phyloP scores from a whole-genome alignment of 2,888 invertebrate genomes.

The Auanema freiburgensis region DNA sequence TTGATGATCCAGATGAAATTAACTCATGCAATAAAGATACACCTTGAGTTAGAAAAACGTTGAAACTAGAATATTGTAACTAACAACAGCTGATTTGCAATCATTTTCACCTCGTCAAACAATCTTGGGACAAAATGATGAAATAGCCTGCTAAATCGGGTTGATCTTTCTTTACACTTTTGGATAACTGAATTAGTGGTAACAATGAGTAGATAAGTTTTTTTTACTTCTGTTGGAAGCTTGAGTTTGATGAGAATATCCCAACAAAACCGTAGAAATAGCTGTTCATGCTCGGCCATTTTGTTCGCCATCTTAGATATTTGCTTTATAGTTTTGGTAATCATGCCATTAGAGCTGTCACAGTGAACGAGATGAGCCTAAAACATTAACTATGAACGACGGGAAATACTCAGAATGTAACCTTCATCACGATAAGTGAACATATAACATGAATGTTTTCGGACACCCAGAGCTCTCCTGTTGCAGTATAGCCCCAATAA shows the following conservation, averaged over 20 bases:
- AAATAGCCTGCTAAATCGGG: slow-evolving; percentile 58
- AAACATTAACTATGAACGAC: neutral
- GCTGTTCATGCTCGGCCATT: slow-evolving; percentile 55
- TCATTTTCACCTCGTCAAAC: slow-evolving; percentile 38
- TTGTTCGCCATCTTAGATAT: slow-evolving; percentile 57
- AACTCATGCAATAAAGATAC: slow-evolving; percentile 35
- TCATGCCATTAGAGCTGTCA: slow-evolving; percentile 53
- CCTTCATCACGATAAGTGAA: slow-evolving; percentile 56
- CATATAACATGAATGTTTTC: slow-evolving; percentile 51
- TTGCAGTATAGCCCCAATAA: slow-evolving; percentile 46
- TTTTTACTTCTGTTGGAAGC: slow-evolving; percentile 42
- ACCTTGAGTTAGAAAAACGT: slow-evolving; percentile 30
- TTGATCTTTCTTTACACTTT: slow-evolving; percentile 6
- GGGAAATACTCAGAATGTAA: neutral
- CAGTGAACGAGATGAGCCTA: slow-evolving; percentile 59
- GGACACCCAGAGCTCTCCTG: slow-evolving; percentile 51
- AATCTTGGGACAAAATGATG: slow-evolving; percentile 49
- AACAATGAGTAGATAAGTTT: neutral
- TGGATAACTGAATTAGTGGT: neutral
- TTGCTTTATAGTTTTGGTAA: slow-evolving; percentile 53
- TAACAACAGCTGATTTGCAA: neutral
- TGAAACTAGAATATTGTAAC: slow-evolving; percentile 20
- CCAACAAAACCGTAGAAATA: slow-evolving; percentile 63
- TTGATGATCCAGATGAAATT: slow-evolving; percentile 39
- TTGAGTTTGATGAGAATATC: slow-evolving; percentile 61